Evolutionary conservation across 2,113 vertebrate species (phyloP).

Genomic region (Cryptomyrus ogoouensis): DNA sequence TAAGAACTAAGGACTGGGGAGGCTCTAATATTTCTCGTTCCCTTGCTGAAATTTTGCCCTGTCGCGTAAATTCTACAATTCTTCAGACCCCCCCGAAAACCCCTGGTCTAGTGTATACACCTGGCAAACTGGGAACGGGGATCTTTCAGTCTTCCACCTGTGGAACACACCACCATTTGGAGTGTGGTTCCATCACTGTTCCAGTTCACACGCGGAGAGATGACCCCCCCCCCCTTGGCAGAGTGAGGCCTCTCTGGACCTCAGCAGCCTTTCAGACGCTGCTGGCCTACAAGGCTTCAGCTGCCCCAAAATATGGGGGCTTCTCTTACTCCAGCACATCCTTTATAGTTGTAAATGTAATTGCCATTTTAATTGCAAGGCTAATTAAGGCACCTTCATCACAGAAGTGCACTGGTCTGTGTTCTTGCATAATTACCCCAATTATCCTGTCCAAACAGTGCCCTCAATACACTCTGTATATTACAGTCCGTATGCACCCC

Average conservation of each 20-base stretch:
- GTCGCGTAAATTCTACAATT: neutral
- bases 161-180: neutral
- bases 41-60: neutral
- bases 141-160: neutral
- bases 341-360: neutral
- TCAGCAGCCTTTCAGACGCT: neutral
- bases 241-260: neutral
- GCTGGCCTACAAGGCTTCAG: neutral
- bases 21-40: neutral
- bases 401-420: neutral
- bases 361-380: neutral
- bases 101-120: neutral
- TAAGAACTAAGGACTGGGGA: neutral
- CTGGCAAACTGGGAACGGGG: neutral
- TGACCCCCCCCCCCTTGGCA: neutral
- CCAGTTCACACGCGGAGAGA: neutral
- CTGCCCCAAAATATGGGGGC: neutral
- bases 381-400: neutral
- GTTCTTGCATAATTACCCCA: neutral
- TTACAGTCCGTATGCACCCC: neutral
- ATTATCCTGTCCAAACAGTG: slow-evolving; percentile 1
- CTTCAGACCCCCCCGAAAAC: neutral
- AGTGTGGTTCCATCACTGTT: neutral
- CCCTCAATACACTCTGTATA: neutral
- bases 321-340: neutral